A percentile compares a stretch with the other conserved stretches of the same genome.
These are phyloP conservation scores for Argya squamiceps DNA, from an alignment of 2,797 vertebrate genomes.

Conservation along the genomic window DNA sequence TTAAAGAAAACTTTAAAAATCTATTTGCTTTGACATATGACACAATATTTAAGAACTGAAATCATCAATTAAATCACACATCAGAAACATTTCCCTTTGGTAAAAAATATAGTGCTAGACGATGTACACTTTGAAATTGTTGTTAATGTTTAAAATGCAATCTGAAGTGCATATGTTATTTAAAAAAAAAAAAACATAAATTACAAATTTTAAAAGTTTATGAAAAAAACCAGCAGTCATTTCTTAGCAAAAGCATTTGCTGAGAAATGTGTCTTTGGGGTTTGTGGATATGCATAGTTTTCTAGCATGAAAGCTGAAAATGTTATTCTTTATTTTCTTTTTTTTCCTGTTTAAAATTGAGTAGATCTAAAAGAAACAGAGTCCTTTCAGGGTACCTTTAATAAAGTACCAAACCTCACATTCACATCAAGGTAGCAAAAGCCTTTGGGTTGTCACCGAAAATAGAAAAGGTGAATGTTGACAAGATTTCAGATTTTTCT, in stretches of 20 bases:
- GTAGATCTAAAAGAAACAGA: conserved; percentile 40
- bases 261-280: conserved; percentile 6
- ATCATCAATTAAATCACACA: conserved; percentile 72
- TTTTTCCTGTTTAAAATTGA: conserved; percentile 34
- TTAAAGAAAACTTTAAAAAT: conserved; percentile 75
- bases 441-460: conserved; percentile 64
- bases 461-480: conserved; percentile 75
- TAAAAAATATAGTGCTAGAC: conserved; percentile 71
- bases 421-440: conserved; percentile 29
- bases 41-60: conserved; percentile 73
- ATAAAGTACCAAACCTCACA: conserved; percentile 35
- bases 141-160: conserved; percentile 67
- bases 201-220: conserved; percentile 61
- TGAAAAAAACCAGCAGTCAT: background rate
- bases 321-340: background rate
- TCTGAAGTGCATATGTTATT: conserved; percentile 65
- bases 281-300: conserved; percentile 2
- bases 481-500: conserved; percentile 61
- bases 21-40: conserved; percentile 74
- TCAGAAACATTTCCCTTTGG: conserved; percentile 72
- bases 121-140: conserved; percentile 70
- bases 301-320: background rate
- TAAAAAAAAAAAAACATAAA: conserved; percentile 17
- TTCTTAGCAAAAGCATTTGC: conserved; percentile 38
- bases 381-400: conserved; percentile 46